A percentile compares a stretch with the other conserved stretches of the same genome.
Evolutionary conservation across 2,113 vertebrate species (phyloP).

Genomic region (Eira barbara): DNA sequence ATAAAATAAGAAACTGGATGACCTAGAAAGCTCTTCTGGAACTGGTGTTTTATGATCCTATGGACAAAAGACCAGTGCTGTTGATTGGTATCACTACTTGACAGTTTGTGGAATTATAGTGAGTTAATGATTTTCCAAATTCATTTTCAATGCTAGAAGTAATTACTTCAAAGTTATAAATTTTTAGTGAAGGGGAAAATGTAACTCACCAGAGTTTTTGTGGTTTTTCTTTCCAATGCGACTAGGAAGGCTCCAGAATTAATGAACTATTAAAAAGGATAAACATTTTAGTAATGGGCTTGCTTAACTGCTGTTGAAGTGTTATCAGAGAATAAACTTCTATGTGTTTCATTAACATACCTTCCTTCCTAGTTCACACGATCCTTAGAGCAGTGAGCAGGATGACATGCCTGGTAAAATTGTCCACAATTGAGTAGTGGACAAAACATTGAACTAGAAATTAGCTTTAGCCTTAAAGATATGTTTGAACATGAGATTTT

Average conservation of each 20-base stretch:
- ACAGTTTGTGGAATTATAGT: neutral
- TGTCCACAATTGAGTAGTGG: neutral
- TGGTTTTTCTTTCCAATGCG: constrained; percentile 55
- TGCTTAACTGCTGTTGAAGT: neutral
- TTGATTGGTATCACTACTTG: neutral
- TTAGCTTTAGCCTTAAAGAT: neutral
- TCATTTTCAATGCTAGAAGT: neutral
- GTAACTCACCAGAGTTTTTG: constrained; percentile 62
- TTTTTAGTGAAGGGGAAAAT: neutral
- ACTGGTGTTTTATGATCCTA: neutral
- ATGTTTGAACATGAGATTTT: neutral
- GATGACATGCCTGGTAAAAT: neutral
- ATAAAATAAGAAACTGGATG: neutral
- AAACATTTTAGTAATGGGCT: neutral
- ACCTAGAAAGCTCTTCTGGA: neutral
- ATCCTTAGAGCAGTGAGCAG: neutral
- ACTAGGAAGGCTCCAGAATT: constrained; percentile 68
- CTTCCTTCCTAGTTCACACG: neutral
- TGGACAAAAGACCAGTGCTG: neutral
- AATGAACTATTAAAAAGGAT: constrained; percentile 64
- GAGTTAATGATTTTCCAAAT: neutral
- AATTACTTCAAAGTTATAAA: neutral
- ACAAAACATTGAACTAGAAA: neutral
- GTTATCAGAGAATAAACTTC: neutral
- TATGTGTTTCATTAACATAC: fast-evolving